Percentiles rank a stretch among this genome's conserved stretches.
Conservation (phyloP, 1,140 invertebrate genomes). For the Leptopilina clavipes region DNA sequence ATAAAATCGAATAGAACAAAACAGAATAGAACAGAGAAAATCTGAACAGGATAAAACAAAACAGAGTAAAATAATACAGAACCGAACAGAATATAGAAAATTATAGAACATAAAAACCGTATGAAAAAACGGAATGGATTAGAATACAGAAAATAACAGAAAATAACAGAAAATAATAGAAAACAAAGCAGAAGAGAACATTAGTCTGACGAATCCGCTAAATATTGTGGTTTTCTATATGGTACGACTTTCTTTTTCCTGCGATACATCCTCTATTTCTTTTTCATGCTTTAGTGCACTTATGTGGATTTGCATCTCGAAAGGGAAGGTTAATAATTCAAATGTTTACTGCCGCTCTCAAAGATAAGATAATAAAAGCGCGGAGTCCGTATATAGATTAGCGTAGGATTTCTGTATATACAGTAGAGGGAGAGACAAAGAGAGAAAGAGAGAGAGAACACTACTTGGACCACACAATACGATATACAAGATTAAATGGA, state of each 20-base stretch:
- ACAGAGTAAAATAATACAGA: too few relatives aligned
- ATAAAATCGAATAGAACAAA: too few relatives aligned
- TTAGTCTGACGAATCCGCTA: too few relatives aligned
- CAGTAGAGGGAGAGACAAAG: background rate
- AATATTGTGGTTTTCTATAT: background rate
- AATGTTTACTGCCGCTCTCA: constrained; percentile 58
- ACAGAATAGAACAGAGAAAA: too few relatives aligned
- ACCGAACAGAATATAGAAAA: too few relatives aligned
- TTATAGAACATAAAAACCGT: too few relatives aligned
- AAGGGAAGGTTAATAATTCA: constrained; percentile 57
- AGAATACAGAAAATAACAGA: too few relatives aligned
- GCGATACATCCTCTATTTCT: background rate
- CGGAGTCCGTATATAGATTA: constrained; percentile 17
- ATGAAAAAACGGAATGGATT: too few relatives aligned
- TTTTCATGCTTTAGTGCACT: background rate
- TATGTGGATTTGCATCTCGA: constrained; percentile 11
- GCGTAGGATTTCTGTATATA: background rate
- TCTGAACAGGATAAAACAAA: too few relatives aligned
- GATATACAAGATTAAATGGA: constrained; percentile 7
- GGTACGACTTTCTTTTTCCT: background rate
- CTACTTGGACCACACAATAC: background rate
- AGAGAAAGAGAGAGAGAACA: background rate
- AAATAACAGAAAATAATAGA: too few relatives aligned
- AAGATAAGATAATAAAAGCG: constrained; percentile 64
- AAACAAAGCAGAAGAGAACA: background rate